Conservation (phyloP, 2,888 invertebrate genomes). For the Invenusta paracnida region DNA sequence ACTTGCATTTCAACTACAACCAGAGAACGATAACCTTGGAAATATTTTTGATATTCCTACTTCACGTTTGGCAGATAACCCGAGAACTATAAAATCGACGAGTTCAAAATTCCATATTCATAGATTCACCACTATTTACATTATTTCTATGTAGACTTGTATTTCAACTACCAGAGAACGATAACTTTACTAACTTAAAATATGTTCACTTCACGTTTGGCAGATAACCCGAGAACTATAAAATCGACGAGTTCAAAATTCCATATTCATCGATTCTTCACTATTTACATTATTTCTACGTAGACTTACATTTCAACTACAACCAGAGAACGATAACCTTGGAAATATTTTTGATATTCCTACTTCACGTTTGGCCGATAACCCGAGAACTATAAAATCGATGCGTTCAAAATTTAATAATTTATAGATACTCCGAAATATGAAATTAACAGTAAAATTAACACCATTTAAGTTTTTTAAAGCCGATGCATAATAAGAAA, state of each 20-base stretch:
- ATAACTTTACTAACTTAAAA: background rate
- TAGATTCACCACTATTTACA: background rate
- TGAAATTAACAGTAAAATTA: no score
- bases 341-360: background rate
- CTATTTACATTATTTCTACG: background rate
- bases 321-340: background rate
- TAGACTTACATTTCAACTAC: no score
- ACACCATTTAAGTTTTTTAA: no score
- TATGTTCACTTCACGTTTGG: background rate
- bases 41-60: background rate
- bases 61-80: background rate
- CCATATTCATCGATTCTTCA: background rate
- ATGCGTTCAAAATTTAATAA: no score
- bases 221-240: background rate
- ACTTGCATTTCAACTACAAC: background rate
- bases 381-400: background rate
- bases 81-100: background rate
- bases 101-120: background rate
- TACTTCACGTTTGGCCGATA: background rate
- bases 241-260: background rate
- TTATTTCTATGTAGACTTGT: no score
- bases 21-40: background rate
- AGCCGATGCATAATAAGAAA: no score
- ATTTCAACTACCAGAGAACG: background rate
- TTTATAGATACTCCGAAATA: no score